Conservation (phyloP, 2,797 vertebrate species). For the Micromesistius poutassou region DNA sequence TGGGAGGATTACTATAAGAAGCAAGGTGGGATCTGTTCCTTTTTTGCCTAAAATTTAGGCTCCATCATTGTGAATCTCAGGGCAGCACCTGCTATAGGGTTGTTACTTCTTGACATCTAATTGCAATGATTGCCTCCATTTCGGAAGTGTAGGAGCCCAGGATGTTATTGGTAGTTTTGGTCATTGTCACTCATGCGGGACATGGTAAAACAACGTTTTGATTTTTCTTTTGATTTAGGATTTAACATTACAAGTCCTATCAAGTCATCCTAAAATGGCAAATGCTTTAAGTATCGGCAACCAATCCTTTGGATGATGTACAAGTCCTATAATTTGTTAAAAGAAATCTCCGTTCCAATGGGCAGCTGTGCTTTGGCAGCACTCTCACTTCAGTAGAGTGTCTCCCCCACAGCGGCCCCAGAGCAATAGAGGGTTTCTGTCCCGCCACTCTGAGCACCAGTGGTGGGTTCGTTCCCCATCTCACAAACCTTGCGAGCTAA, state of each 20-base stretch:
- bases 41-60: not conserved
- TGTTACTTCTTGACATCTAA: too few species aligned
- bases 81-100: not conserved
- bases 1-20: constrained; percentile 86
- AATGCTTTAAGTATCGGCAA: too few species aligned
- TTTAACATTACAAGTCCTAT: too few species aligned
- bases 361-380: constrained; percentile 55
- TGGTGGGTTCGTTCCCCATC: constrained; percentile 79
- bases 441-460: constrained; percentile 58
- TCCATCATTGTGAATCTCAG: not conserved
- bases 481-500: constrained; percentile 36
- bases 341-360: not conserved
- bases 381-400: constrained; percentile 59
- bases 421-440: constrained; percentile 78
- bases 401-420: constrained; percentile 63
- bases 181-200: too few species aligned
- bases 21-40: constrained; percentile 66
- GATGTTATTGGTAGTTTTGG: too few species aligned
- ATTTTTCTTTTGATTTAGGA: too few species aligned
- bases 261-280: too few species aligned
- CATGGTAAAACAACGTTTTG: too few species aligned
- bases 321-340: too few species aligned
- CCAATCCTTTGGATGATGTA: too few species aligned
- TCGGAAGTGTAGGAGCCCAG: too few species aligned
- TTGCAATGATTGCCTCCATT: too few species aligned